phyloP scores from a whole-genome alignment of 2,888 invertebrate genomes.

The Plebejus melissa region DNA sequence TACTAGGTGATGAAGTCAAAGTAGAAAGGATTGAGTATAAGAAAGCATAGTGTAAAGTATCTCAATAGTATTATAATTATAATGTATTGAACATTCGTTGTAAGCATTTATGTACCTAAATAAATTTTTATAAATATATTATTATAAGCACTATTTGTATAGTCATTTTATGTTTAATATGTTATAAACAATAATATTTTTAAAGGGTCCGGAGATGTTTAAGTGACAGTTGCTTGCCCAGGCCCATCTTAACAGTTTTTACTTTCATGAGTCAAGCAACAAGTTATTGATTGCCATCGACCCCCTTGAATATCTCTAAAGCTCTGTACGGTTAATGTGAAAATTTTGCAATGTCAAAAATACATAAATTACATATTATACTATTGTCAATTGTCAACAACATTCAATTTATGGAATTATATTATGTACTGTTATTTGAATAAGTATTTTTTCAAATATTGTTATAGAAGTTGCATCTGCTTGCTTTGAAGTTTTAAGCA shows the following conservation, averaged over 20 bases:
- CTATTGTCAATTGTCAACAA: neutral
- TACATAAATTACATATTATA: neutral
- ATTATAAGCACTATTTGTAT: constrained; percentile 16
- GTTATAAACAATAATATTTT: neutral
- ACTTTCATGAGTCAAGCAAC: too few species aligned
- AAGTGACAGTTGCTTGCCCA: too few species aligned
- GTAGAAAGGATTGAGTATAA: constrained; percentile 99
- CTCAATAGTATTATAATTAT: constrained; percentile 25
- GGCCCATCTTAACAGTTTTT: too few species aligned
- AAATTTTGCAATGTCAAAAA: neutral
- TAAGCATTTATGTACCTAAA: constrained; percentile 18
- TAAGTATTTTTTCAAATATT: too few species aligned
- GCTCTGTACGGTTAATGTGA: neutral
- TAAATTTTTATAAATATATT: constrained; percentile 5
- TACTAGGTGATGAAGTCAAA: constrained; percentile 98
- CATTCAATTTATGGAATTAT: neutral
- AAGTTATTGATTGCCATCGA: too few species aligned
- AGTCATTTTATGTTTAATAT: constrained; percentile 6
- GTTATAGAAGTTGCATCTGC: too few species aligned
- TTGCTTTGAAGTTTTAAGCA: too few species aligned
- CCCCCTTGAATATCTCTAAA: neutral
- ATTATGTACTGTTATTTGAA: neutral
- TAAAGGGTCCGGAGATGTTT: too few species aligned
- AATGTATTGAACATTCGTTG: constrained; percentile 17
- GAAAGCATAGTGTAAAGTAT: constrained; percentile 81